Conservation (phyloP, 2,888 invertebrate genomes). For the Lepidocyrtinus sp. region DNA sequence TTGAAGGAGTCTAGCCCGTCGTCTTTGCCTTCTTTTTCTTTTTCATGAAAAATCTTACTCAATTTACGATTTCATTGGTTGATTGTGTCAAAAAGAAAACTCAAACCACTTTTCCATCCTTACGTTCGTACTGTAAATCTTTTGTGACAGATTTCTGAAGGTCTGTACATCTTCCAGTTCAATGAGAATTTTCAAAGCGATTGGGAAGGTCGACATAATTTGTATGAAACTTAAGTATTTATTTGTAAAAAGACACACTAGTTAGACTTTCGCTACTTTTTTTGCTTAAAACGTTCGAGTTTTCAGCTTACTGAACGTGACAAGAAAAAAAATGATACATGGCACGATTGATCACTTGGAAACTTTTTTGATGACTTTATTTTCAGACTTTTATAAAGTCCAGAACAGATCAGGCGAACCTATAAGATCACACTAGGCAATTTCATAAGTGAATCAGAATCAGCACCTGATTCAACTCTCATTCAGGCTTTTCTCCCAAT, state of each 20-base stretch:
- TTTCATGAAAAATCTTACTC: background rate
- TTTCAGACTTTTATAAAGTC: background rate
- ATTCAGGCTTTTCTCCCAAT: background rate
- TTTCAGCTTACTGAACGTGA: no score
- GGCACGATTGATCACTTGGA: background rate
- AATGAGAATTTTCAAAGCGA: background rate
- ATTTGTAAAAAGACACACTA: background rate
- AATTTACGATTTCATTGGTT: constrained; percentile 9
- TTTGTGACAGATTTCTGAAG: background rate
- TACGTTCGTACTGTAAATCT: background rate
- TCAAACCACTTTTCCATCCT: background rate
- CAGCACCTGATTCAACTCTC: background rate
- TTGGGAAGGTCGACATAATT: background rate
- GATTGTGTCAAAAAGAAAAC: background rate
- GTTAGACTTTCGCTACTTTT: no score
- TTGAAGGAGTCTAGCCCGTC: background rate
- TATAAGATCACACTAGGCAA: background rate
- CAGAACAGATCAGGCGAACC: background rate
- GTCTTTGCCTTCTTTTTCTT: background rate
- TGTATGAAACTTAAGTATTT: background rate
- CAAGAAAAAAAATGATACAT: background rate
- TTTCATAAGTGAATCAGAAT: background rate
- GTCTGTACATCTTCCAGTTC: background rate
- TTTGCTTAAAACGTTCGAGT: no score
- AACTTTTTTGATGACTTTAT: background rate